These are phyloP conservation scores for Marisa cornuarietis DNA, from an alignment of 1,140 invertebrate genomes.

Conservation along the genomic window DNA sequence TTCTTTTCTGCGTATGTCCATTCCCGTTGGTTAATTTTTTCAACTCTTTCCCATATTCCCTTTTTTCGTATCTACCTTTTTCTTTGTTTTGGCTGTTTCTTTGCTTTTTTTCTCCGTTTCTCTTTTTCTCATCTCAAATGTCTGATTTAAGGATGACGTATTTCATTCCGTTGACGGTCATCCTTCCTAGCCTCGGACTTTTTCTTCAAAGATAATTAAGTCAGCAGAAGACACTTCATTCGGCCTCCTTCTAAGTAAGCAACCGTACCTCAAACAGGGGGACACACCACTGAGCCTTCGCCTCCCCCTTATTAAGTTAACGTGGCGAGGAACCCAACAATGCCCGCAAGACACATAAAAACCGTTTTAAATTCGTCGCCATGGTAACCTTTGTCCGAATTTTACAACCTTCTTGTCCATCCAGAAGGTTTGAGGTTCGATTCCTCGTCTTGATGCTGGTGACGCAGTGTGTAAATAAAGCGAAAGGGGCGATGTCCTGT, in stretches of 20 bases:
- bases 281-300: too few species aligned
- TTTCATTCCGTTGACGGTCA: not conserved
- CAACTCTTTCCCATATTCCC: not conserved
- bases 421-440: not conserved
- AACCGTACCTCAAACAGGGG: too few species aligned
- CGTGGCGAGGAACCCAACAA: constrained; percentile 1
- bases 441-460: too few species aligned
- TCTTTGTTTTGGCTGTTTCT: not conserved
- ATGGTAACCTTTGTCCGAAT: constrained; percentile 19
- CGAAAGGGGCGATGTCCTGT: too few species aligned
- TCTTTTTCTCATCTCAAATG: not conserved
- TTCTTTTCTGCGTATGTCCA: not conserved
- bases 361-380: constrained; percentile 9
- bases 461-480: too few species aligned
- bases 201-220: not conserved
- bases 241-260: too few species aligned
- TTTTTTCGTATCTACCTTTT: not conserved
- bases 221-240: too few species aligned
- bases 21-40: too few species aligned
- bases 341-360: constrained; percentile 13
- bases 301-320: too few species aligned
- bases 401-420: constrained; percentile 15
- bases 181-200: not conserved
- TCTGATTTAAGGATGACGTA: not conserved
- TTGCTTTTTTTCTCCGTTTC: not conserved